Conservation (phyloP, 2,888 invertebrate species). For the Lepidonotus clava region DNA sequence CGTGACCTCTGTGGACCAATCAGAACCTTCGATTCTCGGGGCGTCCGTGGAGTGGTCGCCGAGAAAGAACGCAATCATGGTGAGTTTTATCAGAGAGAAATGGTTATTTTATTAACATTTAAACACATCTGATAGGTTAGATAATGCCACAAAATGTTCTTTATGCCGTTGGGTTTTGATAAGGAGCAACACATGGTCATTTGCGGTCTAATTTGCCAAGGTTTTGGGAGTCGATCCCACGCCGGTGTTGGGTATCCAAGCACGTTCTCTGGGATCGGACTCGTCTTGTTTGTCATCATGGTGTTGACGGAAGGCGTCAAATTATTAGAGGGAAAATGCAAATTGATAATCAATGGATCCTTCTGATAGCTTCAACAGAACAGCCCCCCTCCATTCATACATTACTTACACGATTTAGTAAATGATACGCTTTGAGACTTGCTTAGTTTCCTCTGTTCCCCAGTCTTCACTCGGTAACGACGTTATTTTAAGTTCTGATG, state of each 20-base stretch:
- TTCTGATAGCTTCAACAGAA: background rate
- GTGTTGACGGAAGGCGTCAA: background rate
- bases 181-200: background rate
- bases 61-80: conserved; percentile 48
- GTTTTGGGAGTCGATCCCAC: background rate
- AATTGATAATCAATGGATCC: background rate
- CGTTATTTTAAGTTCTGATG: no score
- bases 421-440: background rate
- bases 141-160: background rate
- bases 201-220: background rate
- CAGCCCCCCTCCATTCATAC: background rate
- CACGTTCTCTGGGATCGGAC: background rate
- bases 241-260: conserved; percentile 51
- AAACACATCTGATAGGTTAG: background rate
- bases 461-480: no score
- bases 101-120: background rate
- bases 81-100: conserved; percentile 8
- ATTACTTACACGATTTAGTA: background rate
- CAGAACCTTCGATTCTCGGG: background rate
- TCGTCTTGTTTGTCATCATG: background rate
- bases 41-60: conserved; percentile 25
- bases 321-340: background rate
- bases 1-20: conserved; percentile 21
- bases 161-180: background rate
- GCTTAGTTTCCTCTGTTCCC: background rate